Evolutionary conservation across 1,140 invertebrate genomes (phyloP), one percentile per base, ranked within the genome.

Genomic region (Polypedilum pembai): DNA sequence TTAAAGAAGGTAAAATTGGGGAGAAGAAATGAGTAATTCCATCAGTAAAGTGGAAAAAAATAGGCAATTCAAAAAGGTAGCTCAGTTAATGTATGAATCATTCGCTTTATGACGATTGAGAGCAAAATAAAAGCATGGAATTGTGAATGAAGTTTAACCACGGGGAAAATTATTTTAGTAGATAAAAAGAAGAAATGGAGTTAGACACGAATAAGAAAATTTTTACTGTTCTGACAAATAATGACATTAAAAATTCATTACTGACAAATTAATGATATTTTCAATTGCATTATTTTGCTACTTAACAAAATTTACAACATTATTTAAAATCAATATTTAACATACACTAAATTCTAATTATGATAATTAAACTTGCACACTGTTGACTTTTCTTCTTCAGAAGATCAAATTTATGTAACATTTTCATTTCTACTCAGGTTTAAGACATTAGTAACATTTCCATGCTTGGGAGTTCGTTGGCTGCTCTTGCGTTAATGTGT

Each of bases 361-460:
- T 56, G n/a, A n/a, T n/a, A 56, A 56, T 56, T 56, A 12, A 8
- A 56, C 15, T 56, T n/a, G n/a, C n/a, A 33, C 24, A 33, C 24
- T 15, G 8, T 15, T 45, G 8, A 45, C 2, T 15, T 12, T 15
- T 45, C 15, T 41, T 7, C 10, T 5, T 41, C 40, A 7, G n/a
- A n/a, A n/a, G 40, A 7, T 65, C 4, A 5, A n/a, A n/a, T n/a
- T n/a, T n/a, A n/a, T n/a, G n/a, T n/a, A n/a, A n/a, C n/a, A 66
- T n/a, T 17, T 66, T 66, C 17, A 66, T 69, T 69, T 69, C 65
- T 8, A 18, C 17, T 69, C 65, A 69, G 65, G 65, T 69, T 18
- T 7, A 20, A 69, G 65, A 69, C 65, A 69, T 69, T 69, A 20
- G 18, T 8, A n/a, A 69, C 8, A n/a, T 56, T n/a, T 56, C 45